These are phyloP conservation scores for Perdix hodgsoniae DNA, from an alignment of 2,797 vertebrate genomes.

Conservation along the genomic window DNA sequence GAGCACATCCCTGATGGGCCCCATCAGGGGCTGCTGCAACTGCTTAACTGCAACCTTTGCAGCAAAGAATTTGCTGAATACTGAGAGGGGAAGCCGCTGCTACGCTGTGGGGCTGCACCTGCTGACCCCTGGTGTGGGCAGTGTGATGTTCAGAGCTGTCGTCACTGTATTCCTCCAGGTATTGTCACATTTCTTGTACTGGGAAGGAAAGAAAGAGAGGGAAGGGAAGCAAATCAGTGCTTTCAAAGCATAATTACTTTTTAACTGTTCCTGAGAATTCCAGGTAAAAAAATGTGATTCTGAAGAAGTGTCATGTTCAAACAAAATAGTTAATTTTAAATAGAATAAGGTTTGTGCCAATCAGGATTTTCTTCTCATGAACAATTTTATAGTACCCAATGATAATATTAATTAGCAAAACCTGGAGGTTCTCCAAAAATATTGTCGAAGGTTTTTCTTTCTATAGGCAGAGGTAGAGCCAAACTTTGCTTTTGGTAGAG, in stretches of 20 bases:
- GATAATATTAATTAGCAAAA: background rate
- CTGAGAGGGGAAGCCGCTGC: background rate
- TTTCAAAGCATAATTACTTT: conserved; percentile 7
- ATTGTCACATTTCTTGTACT: background rate
- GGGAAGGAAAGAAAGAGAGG: background rate
- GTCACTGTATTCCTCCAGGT: background rate
- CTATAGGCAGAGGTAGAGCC: background rate
- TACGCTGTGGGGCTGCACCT: background rate
- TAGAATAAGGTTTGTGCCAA: background rate
- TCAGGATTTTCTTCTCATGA: background rate
- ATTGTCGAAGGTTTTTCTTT: background rate
- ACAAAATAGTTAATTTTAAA: background rate
- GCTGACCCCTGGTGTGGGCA: background rate
- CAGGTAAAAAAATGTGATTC: background rate
- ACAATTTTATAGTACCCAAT: background rate
- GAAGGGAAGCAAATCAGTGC: background rate
- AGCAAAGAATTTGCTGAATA: background rate
- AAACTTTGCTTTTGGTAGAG: background rate
- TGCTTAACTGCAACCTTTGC: background rate
- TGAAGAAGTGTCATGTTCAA: background rate
- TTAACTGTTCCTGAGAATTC: background rate
- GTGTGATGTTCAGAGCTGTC: background rate
- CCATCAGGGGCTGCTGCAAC: fast-evolving
- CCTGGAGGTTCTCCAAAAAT: background rate
- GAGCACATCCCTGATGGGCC: background rate